Percentiles rank a stretch among this genome's conserved stretches.
These are phyloP conservation scores for Thysanoteuthis rhombus DNA, from an alignment of 2,888 invertebrate genomes.

Conservation along the genomic window DNA sequence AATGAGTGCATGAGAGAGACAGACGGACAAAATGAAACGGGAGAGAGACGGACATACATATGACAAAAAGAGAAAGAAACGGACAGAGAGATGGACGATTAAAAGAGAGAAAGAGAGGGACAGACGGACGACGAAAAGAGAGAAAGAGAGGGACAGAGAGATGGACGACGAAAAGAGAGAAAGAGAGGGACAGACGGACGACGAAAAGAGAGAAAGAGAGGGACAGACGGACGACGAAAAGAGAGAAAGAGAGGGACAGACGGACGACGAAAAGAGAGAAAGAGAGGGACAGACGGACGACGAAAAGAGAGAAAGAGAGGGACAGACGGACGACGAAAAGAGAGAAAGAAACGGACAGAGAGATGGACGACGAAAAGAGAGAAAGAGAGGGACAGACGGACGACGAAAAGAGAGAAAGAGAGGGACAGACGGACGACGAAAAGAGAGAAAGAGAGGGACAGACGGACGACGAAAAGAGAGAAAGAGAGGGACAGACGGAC, in stretches of 20 bases:
- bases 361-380: background rate
- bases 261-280: too few relatives aligned
- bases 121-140: background rate
- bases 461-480: background rate
- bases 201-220: background rate
- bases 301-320: too few relatives aligned
- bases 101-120: constrained; percentile 12
- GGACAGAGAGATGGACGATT: too few relatives aligned
- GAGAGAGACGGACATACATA: background rate
- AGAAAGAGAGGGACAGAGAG: too few relatives aligned
- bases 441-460: background rate
- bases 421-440: background rate
- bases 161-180: constrained; percentile 23
- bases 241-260: too few relatives aligned
- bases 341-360: background rate
- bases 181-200: background rate
- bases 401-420: too few relatives aligned
- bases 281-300: background rate
- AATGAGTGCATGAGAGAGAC: background rate
- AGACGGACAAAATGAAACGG: constrained; percentile 18
- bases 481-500: background rate
- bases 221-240: background rate
- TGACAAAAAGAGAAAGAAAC: background rate
- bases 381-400: background rate
- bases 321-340: background rate